Evolutionary conservation across 2,888 invertebrate genomes (phyloP), one percentile per base, ranked within the genome.

Genomic region (Coelinius sp.): DNA sequence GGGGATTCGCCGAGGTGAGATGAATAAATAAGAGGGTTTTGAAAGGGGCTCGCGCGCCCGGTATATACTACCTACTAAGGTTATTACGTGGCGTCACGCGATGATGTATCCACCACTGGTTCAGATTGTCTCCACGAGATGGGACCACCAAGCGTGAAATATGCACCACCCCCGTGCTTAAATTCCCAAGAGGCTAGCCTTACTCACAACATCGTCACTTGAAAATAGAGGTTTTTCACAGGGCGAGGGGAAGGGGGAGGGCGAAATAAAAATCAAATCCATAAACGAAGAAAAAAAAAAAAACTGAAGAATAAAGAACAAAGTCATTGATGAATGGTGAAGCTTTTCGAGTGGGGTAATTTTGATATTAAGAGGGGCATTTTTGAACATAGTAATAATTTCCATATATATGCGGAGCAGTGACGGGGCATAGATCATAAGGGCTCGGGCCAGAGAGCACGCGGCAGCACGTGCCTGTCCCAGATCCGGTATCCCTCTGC

Each of bases 91-190:
- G 84, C 86, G 87, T 87, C 87, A 87, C 83, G 83, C 84, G 87
- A 87, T 87, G 87, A 87, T 87, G 85, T 87, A 87, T 87, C 86
- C 85, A 78, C 77, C n/a, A 81, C 82, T 85, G 85, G 82, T 86
- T 86, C 86, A 84, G 85, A 86, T 86, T 86, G 87, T 87, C 87
- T 87, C 86, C 85, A 83, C 81, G 85, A 86, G 86, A 87, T 87
- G 86, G 85, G 83, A 86, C 86, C 85, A 86, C 85, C 86, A 76
- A 87, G 80, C 87, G 87, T 87, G 86, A 87, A 87, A 87, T 87
- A 87, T 87, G 87, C 85, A 85, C 64, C 27, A 31, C 31, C 31
- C 38, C 31, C 52, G 1, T 52, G 53, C 53, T 68, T 63, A 71
- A 65, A 74, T 70, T 49, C 68, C 62, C 52, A 46, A 64, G 70